Conservation (phyloP, 2,888 invertebrate genomes). For the Tachina fera region DNA sequence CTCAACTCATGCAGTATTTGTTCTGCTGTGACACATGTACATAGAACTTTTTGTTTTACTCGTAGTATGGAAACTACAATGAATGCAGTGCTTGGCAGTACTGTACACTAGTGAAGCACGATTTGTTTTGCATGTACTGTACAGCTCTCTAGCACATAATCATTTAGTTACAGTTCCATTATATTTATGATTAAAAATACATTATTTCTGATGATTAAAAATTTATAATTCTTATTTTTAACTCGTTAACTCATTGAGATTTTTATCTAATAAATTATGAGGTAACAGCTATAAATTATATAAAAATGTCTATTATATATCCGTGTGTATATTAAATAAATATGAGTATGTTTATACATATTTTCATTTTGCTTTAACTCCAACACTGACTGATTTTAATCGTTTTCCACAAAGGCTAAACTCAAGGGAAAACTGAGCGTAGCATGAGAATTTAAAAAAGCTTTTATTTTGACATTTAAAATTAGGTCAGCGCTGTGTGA, state of each 20-base stretch:
- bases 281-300: constrained; percentile 32
- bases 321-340: not conserved
- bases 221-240: not conserved
- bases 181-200: no score
- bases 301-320: not conserved
- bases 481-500: constrained; percentile 46
- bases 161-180: no score
- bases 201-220: no score
- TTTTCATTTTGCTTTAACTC: constrained; percentile 3
- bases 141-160: no score
- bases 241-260: constrained; percentile 36
- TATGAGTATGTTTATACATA: not conserved
- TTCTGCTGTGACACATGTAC: no score
- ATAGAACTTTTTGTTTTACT: no score
- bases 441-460: constrained; percentile 20
- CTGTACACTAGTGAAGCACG: no score
- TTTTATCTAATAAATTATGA: constrained; percentile 51
- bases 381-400: constrained; percentile 46
- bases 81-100: no score
- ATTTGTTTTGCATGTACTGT: no score
- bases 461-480: constrained; percentile 68
- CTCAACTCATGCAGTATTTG: no score
- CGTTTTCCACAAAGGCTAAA: constrained; percentile 34
- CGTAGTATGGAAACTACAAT: no score
- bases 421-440: constrained; percentile 57